A percentile compares a stretch with the other conserved stretches of the same genome.
Evolutionary conservation across 2,113 vertebrate species (phyloP).

Genomic region (Okapia johnstoni): DNA sequence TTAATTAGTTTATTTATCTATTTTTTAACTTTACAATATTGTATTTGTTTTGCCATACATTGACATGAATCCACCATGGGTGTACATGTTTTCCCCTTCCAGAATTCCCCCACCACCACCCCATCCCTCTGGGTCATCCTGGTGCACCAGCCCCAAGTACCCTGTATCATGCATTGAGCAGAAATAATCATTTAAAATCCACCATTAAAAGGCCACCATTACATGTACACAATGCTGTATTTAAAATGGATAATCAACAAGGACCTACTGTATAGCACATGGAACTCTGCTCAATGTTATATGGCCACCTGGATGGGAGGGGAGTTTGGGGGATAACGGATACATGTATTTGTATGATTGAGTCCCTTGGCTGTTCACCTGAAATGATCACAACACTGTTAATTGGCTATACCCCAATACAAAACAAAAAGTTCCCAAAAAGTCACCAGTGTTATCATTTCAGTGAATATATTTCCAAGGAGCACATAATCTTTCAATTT

Average conservation of each 20-base stretch:
- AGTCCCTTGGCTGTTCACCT: neutral
- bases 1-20: too few relatives aligned
- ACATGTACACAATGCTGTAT: neutral
- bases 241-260: neutral
- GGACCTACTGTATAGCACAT: neutral
- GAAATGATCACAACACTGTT: neutral
- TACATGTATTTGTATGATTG: neutral
- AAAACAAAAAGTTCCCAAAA: neutral
- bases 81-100: too few relatives aligned
- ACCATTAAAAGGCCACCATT: neutral
- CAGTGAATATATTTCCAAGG: neutral
- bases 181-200: neutral
- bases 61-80: too few relatives aligned
- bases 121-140: too few relatives aligned
- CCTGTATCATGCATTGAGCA: too few relatives aligned
- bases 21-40: too few relatives aligned
- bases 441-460: neutral
- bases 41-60: too few relatives aligned
- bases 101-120: too few relatives aligned
- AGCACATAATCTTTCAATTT: neutral
- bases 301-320: neutral
- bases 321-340: neutral
- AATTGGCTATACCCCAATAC: neutral
- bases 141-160: too few relatives aligned
- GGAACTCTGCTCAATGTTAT: neutral